These are phyloP conservation scores for Parnassius mnemosyne DNA, from an alignment of 2,888 invertebrate genomes.

Conservation along the genomic window DNA sequence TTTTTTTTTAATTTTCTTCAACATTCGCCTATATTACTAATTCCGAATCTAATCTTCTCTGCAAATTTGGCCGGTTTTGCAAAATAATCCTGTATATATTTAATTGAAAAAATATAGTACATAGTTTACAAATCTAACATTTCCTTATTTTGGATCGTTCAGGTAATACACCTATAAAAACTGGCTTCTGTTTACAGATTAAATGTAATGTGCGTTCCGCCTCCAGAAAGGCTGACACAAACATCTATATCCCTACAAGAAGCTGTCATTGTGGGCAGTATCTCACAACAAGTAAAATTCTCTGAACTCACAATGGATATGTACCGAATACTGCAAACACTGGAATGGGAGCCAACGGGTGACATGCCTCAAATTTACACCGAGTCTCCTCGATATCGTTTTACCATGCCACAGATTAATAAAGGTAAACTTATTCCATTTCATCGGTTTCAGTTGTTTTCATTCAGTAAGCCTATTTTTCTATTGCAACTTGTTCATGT, in stretches of 20 bases:
- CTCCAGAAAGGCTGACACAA: slow-evolving; percentile 91
- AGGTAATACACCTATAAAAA: too few relatives aligned
- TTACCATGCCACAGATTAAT: slow-evolving; percentile 64
- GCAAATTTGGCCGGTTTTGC: too few relatives aligned
- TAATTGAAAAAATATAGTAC: too few relatives aligned
- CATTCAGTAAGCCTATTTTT: too few relatives aligned
- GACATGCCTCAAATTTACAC: slow-evolving; percentile 85
- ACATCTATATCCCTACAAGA: slow-evolving; percentile 95
- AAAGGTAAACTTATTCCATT: slow-evolving; percentile 42
- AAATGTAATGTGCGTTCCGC: slow-evolving; percentile 91
- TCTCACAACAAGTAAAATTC: slow-evolving; percentile 96
- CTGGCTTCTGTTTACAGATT: slow-evolving; percentile 74
- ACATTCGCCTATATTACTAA: too few relatives aligned
- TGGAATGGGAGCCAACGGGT: slow-evolving; percentile 95
- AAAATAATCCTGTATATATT: too few relatives aligned
- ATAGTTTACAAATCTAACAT: slow-evolving; percentile 21
- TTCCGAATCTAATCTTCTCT: too few relatives aligned
- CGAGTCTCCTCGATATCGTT: slow-evolving; percentile 74
- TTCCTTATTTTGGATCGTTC: slow-evolving; percentile 22
- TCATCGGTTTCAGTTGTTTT: too few relatives aligned
- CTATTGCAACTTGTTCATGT: too few relatives aligned
- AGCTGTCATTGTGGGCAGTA: slow-evolving; percentile 95
- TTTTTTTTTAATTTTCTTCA: too few relatives aligned
- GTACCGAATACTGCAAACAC: slow-evolving; percentile 97
- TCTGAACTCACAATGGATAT: slow-evolving; percentile 98